These are phyloP conservation scores for Trachymyrmex cornetzi DNA, from an alignment of 1,140 invertebrate genomes.

Conservation along the genomic window DNA sequence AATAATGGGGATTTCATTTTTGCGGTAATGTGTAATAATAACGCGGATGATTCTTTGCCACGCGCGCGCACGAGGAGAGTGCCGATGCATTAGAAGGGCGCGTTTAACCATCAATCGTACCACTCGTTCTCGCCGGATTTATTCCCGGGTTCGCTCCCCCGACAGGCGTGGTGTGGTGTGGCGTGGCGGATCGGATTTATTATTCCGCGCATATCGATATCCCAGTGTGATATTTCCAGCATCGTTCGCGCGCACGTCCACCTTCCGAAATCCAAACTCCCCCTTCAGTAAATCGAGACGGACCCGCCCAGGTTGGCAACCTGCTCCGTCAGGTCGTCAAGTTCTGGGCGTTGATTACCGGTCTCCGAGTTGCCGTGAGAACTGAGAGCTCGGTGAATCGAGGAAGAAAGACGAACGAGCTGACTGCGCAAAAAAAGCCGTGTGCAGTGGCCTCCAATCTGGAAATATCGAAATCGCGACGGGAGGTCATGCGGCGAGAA, in stretches of 20 bases:
- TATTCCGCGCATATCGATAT: conserved; percentile 62
- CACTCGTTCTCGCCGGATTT: conserved; percentile 53
- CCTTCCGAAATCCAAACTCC: conserved; percentile 47
- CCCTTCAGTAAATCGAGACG: conserved; percentile 49
- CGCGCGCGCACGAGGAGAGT: conserved; percentile 32
- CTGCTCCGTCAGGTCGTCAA: conserved; percentile 49
- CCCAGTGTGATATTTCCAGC: conserved; percentile 34
- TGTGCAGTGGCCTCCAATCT: conserved; percentile 41
- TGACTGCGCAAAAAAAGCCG: conserved; percentile 49
- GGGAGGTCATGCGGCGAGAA: conserved; percentile 40
- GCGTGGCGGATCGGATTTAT: conserved; percentile 49
- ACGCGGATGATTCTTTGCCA: conserved; percentile 25
- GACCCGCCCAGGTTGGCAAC: conserved; percentile 42
- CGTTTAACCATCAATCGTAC: conserved; percentile 62
- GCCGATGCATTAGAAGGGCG: conserved; percentile 55
- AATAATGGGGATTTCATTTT: conserved; percentile 22
- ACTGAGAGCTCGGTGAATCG: background rate
- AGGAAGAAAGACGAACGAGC: conserved; percentile 44
- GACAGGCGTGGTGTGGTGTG: conserved; percentile 32
- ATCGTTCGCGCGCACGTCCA: conserved; percentile 12
- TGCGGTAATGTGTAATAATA: conserved; percentile 40
- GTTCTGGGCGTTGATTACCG: conserved; percentile 49
- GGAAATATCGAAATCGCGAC: conserved; percentile 57
- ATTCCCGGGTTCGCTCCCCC: conserved; percentile 34
- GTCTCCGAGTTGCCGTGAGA: conserved; percentile 7